These are phyloP conservation scores for Rhyacichthys aspro DNA, from an alignment of 2,797 vertebrate genomes.

Conservation along the genomic window DNA sequence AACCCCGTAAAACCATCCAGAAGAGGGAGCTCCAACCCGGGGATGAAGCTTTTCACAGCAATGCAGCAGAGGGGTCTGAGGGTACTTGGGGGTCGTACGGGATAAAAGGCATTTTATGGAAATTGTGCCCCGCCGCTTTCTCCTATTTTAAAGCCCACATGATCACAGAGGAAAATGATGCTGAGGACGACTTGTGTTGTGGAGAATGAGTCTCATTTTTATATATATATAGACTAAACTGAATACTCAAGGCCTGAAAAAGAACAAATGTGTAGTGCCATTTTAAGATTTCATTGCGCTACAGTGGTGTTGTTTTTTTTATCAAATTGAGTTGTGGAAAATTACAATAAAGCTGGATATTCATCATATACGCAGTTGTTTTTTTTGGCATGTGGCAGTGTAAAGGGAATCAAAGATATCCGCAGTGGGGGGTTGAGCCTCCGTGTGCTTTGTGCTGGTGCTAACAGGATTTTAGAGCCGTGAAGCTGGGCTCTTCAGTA, in stretches of 20 bases:
- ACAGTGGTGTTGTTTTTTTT: slow-evolving; percentile 45
- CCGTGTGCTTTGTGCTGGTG: slow-evolving; percentile 60
- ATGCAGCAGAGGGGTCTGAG: slow-evolving; percentile 46
- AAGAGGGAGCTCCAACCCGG: slow-evolving; percentile 44
- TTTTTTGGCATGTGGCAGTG: slow-evolving; percentile 44
- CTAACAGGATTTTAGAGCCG: slow-evolving; percentile 78
- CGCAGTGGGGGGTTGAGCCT: slow-evolving; percentile 68
- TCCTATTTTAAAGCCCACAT: too few relatives aligned
- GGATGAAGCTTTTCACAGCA: slow-evolving; percentile 28
- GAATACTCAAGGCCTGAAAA: slow-evolving; percentile 21
- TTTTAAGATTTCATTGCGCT: slow-evolving; percentile 25
- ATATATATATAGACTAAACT: slow-evolving; percentile 2
- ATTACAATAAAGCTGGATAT: slow-evolving; percentile 43
- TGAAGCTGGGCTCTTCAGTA: slow-evolving; percentile 69
- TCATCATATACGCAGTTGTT: slow-evolving; percentile 35
- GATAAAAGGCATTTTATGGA: slow-evolving; percentile 62
- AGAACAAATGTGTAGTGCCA: slow-evolving; percentile 9
- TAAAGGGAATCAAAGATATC: slow-evolving; percentile 62
- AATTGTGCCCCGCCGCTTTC: too few relatives aligned
- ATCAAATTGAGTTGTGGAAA: slow-evolving; percentile 53
- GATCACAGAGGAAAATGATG: background rate
- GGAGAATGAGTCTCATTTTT: slow-evolving; percentile 1
- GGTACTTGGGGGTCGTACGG: slow-evolving; percentile 44
- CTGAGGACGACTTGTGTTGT: background rate
- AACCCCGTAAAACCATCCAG: slow-evolving; percentile 45